Base-by-base conservation (phyloP, 2,888 invertebrate genomes). In the Melipona bicolor region DNA sequence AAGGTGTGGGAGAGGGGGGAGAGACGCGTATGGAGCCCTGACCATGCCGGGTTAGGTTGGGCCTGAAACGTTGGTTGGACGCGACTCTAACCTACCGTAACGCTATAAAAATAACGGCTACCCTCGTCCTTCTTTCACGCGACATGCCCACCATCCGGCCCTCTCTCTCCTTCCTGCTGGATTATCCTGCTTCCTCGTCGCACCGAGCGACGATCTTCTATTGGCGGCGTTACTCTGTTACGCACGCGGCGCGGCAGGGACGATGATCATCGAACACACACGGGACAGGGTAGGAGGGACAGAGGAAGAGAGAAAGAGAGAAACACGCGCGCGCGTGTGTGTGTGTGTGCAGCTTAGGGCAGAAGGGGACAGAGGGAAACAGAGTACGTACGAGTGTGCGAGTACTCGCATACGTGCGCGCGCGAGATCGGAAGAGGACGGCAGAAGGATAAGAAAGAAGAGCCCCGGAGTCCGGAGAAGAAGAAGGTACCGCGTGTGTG, bases 81-180 rank as follows among this genome's bases (percentile, higher is more conserved):
- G 91, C 88, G 87, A 91, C 90, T 93, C 92, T 94, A 94, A 93
- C 93, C 93, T 94, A 93, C 91, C 93, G 93, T 93, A 92, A 93
- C 92, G 90, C 92, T 93, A 93, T 93, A 93, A 93, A 93, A 93
- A 93, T 93, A 93, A 93, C 93, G 92, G 91, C 90, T 86, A 77
- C 65, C 78, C 69, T 84, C 85, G 79, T 90, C 90, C 84, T 88
- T 85, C 84, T 91, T 85, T 72, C 86, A 61, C 84, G 75, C 68
- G 64, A 36, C 69, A 36, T 54, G 72, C 62, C 80, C 49, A 74
- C 67, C 79, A 64, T 79, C 76, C 67, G 67, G 61, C 79, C 67
- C 77, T 87, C 81, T 83, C 70, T 80, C 77, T 87, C 65, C 82
- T 87, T 86, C 86, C 84, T 79, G 81, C 85, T 86, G 80, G 71